phyloP scores from a whole-genome alignment of 2,113 vertebrate species.

The Gymnarchus niloticus region DNA sequence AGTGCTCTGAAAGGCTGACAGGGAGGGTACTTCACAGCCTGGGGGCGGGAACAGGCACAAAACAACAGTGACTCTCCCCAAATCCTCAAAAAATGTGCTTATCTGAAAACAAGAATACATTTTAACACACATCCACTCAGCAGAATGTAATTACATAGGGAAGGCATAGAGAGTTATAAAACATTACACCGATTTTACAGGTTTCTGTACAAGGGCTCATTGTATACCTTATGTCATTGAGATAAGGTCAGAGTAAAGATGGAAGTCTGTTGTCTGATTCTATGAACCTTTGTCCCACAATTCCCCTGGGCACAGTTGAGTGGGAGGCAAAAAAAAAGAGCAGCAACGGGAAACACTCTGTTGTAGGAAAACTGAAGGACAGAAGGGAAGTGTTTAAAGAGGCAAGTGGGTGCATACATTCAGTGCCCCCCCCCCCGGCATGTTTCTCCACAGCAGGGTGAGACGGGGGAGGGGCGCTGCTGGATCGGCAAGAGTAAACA shows the following conservation, averaged over 20 bases:
- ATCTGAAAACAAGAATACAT: not conserved
- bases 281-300: slow-evolving; percentile 7
- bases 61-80: not conserved
- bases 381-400: slow-evolving; percentile 7
- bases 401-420: not conserved
- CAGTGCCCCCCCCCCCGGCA: not conserved
- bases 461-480: not conserved
- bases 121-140: not conserved
- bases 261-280: not conserved
- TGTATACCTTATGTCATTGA: not conserved
- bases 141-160: not conserved
- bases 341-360: not conserved
- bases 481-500: slow-evolving; percentile 12
- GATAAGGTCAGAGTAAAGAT: not conserved
- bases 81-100: not conserved
- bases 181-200: not conserved
- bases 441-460: not conserved
- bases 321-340: not conserved
- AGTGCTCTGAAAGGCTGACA: not conserved
- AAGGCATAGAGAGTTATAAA: not conserved
- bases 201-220: not conserved
- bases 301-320: not conserved
- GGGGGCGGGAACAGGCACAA: not conserved
- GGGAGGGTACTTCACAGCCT: slow-evolving; percentile 1
- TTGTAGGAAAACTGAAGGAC: slow-evolving; percentile 19